Evolutionary conservation across 2,797 vertebrate species (phyloP).

Genomic region (Lindbergichthys nudifrons): DNA sequence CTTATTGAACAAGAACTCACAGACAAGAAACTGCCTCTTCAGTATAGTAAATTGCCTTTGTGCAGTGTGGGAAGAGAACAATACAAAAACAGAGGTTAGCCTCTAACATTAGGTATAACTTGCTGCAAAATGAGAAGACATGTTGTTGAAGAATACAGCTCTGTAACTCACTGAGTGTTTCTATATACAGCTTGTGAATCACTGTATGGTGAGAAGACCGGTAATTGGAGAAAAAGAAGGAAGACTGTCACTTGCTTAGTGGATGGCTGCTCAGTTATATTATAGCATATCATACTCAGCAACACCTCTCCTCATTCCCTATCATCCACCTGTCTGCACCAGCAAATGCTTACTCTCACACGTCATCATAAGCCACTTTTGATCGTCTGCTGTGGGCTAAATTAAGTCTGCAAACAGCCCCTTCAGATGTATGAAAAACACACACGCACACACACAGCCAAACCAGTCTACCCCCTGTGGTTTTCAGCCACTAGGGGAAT

Average conservation of each 20-base stretch:
- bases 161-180: background rate
- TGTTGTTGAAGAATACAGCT: background rate
- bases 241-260: slow-evolving; percentile 28
- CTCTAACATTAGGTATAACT: background rate
- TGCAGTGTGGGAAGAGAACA: background rate
- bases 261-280: slow-evolving; percentile 29
- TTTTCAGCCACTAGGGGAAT: slow-evolving; percentile 66
- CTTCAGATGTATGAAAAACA: slow-evolving; percentile 28
- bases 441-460: background rate
- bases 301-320: slow-evolving; percentile 26
- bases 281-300: slow-evolving; percentile 33
- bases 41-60: background rate
- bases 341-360: slow-evolving; percentile 22
- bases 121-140: background rate
- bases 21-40: background rate
- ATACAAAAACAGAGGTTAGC: background rate
- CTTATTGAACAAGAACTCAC: background rate
- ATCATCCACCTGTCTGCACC: slow-evolving; percentile 46
- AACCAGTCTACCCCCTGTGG: slow-evolving; percentile 49
- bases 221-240: slow-evolving; percentile 21
- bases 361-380: slow-evolving; percentile 35
- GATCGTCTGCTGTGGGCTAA: slow-evolving; percentile 29
- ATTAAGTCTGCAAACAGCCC: slow-evolving; percentile 55
- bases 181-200: slow-evolving; percentile 8
- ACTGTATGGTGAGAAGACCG: background rate